Evolutionary conservation across 2,113 vertebrate genomes (phyloP), one percentile per base, ranked within the genome.

Genomic region (Eira barbara): DNA sequence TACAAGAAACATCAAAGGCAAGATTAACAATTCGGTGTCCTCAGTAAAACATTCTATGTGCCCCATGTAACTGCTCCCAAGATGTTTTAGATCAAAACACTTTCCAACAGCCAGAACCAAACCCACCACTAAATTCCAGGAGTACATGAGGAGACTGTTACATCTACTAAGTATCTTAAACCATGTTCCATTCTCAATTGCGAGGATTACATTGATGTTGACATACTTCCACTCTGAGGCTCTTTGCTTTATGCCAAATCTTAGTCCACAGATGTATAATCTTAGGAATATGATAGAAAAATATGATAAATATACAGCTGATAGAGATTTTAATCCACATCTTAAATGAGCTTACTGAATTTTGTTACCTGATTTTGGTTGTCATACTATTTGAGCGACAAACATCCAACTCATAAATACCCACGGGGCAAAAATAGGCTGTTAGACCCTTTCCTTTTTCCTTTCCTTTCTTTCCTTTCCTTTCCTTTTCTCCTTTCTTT

Each of bases 41-140:
- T 93, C 52, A 86, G 42, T 71, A 96, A 94, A 90, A 49, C 2
- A 63, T 4, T 49, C 36, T 91, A 55, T 47, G 57, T 91, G 52
- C 29, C 34, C 45, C 82, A 74, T 47, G 34, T 49, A 93, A 89
- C 34, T 81, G 59, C 15, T 88, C 36, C 23, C 34, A 85, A 96
- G 82, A 71, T 82, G 27, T 84, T 96, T 95, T 90, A 57, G 18
- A 45, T 91, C 47, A 95, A 86, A 97, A 94, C 52, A 87, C 47
- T 92, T 91, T 97, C 61, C 29, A 88, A 79, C 1, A 76, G 63
- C 31, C 57, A 91, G 63, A 61, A 76, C 45, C 88, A 97, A 92
- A 93, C 10, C 57, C 57, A n/a, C 12, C 7, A 31, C 55, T 76
- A 63, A 90, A 57, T 73, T 82, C 87, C 83, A 91, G 76, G 55